Evolutionary conservation across 2,888 invertebrate species (phyloP).

Genomic region (Acrobasis consociella): DNA sequence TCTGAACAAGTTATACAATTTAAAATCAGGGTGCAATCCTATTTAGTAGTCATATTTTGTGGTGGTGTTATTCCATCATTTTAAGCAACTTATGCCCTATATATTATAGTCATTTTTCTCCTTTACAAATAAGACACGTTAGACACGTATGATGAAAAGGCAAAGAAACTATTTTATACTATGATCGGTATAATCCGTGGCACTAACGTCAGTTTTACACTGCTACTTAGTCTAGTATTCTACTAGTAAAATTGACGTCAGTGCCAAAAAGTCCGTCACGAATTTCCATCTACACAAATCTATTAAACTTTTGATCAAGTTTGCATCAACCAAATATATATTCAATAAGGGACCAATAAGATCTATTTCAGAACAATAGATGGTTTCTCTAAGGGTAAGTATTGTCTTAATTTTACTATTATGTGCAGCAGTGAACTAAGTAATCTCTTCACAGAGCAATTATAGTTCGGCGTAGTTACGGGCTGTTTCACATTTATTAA

Average conservation of each 20-base stretch:
- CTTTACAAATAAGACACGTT: too few species aligned
- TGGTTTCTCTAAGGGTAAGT: neutral
- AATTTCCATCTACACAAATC: conserved; percentile 10
- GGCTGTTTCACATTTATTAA: conserved; percentile 11
- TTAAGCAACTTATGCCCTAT: too few species aligned
- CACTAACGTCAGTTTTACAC: too few species aligned
- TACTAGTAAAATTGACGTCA: neutral
- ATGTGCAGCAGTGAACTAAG: conserved; percentile 6
- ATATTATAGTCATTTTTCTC: too few species aligned
- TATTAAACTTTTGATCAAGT: conserved; percentile 1
- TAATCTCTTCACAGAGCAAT: conserved; percentile 13
- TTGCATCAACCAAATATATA: neutral
- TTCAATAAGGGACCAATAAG: neutral
- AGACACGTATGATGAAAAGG: too few species aligned
- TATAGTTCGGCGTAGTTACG: conserved; percentile 17
- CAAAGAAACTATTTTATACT: too few species aligned
- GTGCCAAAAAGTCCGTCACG: neutral
- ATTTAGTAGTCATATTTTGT: too few species aligned
- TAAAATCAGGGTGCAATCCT: too few species aligned
- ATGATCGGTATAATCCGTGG: too few species aligned
- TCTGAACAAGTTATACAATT: too few species aligned
- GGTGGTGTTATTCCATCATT: too few species aligned
- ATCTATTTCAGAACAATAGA: neutral
- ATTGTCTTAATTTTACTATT: neutral
- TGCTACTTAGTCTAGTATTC: too few species aligned